Evolutionary conservation across 2,797 vertebrate species (phyloP).

Genomic region (Peromyscus eremicus): DNA sequence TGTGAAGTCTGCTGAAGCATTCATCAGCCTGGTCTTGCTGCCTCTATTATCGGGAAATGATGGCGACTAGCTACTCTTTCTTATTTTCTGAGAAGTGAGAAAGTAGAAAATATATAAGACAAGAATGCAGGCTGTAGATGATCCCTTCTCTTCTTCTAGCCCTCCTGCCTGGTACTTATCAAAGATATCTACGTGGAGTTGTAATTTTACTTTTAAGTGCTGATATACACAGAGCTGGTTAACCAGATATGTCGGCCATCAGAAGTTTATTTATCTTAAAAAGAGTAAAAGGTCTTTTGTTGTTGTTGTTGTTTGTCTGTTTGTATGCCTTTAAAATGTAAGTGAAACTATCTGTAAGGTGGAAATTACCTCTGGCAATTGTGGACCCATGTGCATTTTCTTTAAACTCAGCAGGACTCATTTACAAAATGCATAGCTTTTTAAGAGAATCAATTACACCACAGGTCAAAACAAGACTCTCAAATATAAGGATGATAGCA

Average conservation of each 20-base stretch:
- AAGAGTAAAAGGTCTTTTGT: background rate
- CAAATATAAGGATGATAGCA: slow-evolving; percentile 64
- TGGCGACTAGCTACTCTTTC: background rate
- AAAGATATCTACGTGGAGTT: background rate
- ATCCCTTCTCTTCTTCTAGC: background rate
- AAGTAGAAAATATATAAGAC: background rate
- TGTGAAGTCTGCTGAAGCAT: background rate
- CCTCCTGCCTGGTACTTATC: background rate
- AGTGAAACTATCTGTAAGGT: slow-evolving; percentile 30
- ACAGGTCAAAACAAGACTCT: slow-evolving; percentile 70
- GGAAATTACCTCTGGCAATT: slow-evolving; percentile 59
- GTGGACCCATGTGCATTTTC: slow-evolving; percentile 48
- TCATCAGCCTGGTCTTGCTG: background rate
- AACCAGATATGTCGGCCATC: background rate
- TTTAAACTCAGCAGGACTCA: slow-evolving; percentile 64
- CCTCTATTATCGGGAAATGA: background rate
- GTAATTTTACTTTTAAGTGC: background rate
- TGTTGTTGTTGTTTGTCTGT: slow-evolving; percentile 17
- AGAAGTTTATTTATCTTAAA: slow-evolving; percentile 62
- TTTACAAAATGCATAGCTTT: slow-evolving; percentile 77
- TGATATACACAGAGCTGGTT: background rate
- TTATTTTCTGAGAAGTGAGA: slow-evolving; percentile 18
- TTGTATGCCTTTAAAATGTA: slow-evolving; percentile 34
- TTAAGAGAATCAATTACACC: slow-evolving; percentile 71
- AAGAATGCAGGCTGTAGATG: background rate